These are phyloP conservation scores for Panthera uncia DNA, from an alignment of 2,113 vertebrate species.

Conservation along the genomic window DNA sequence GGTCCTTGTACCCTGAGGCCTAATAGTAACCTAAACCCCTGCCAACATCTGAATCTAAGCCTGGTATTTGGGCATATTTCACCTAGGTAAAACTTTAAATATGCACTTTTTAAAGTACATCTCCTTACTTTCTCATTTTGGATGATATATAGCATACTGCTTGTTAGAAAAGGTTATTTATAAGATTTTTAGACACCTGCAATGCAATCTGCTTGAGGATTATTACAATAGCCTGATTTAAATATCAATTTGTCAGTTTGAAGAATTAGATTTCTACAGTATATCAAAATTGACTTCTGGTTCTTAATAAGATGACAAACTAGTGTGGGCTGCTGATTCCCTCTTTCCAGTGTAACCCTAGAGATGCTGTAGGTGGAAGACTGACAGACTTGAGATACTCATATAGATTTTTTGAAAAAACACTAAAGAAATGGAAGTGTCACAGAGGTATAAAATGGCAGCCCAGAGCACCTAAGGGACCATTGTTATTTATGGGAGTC, in stretches of 20 bases:
- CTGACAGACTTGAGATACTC: background rate
- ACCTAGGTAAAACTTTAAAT: conserved; percentile 30
- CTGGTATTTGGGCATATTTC: background rate
- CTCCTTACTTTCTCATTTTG: conserved; percentile 53
- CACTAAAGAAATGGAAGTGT: background rate
- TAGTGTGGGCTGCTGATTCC: conserved; percentile 54
- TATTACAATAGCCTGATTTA: conserved; percentile 74
- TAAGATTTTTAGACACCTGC: conserved; percentile 68
- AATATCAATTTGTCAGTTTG: conserved; percentile 73
- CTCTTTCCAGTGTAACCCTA: conserved; percentile 32
- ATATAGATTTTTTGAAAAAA: background rate
- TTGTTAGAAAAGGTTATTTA: conserved; percentile 72
- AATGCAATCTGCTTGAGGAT: conserved; percentile 71
- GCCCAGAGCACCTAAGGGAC: fast-evolving
- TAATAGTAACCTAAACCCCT: background rate
- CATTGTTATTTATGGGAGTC: no score
- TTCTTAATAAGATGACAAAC: conserved; percentile 71
- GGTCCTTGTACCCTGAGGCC: background rate
- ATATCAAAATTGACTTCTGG: conserved; percentile 70
- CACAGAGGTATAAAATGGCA: background rate
- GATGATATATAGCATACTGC: conserved; percentile 56
- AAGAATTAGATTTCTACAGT: conserved; percentile 69
- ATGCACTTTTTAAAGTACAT: conserved; percentile 35
- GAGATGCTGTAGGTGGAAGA: background rate
- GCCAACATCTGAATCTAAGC: background rate